Evolutionary conservation across 2,888 invertebrate species (phyloP).

Genomic region (Eilema caniola): DNA sequence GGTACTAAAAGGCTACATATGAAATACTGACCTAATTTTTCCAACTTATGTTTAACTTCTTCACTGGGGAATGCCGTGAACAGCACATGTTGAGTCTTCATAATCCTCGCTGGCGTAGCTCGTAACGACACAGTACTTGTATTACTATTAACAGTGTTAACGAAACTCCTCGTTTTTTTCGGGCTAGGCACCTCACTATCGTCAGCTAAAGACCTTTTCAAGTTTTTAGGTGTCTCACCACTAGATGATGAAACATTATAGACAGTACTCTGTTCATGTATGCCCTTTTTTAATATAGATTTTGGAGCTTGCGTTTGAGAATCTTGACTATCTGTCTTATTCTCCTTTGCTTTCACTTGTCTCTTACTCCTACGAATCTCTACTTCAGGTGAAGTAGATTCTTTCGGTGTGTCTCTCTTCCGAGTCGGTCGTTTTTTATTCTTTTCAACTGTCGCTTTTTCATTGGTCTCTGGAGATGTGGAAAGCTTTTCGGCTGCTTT

Average conservation of each 20-base stretch:
- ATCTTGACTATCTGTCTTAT: slow-evolving; percentile 44
- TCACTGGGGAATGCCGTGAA: slow-evolving; percentile 76
- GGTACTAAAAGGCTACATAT: no score
- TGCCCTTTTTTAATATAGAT: slow-evolving; percentile 53
- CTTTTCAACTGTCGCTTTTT: slow-evolving; percentile 24
- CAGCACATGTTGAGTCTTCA: slow-evolving; percentile 67
- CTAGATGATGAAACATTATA: slow-evolving; percentile 69
- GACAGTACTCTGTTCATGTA: slow-evolving; percentile 67
- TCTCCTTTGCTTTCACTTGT: slow-evolving; percentile 56
- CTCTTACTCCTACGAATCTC: slow-evolving; percentile 70
- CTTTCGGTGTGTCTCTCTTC: slow-evolving; percentile 36
- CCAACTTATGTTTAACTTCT: slow-evolving; percentile 68
- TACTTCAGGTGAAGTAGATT: slow-evolving; percentile 50
- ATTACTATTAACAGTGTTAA: slow-evolving; percentile 22
- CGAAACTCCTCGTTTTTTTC: slow-evolving; percentile 60
- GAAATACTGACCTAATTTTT: slow-evolving; percentile 70
- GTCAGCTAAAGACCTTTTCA: slow-evolving; percentile 60
- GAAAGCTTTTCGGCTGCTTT: slow-evolving; percentile 23
- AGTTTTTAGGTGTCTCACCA: slow-evolving; percentile 57
- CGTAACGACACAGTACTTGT: slow-evolving; percentile 49
- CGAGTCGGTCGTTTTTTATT: slow-evolving; percentile 29
- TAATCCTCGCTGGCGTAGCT: slow-evolving; percentile 58
- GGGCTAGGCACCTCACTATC: slow-evolving; percentile 57
- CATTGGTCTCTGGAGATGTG: slow-evolving; percentile 34
- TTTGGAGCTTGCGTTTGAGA: slow-evolving; percentile 36